Conservation (phyloP, 2,113 vertebrate species). For the Malurus melanocephalus region DNA sequence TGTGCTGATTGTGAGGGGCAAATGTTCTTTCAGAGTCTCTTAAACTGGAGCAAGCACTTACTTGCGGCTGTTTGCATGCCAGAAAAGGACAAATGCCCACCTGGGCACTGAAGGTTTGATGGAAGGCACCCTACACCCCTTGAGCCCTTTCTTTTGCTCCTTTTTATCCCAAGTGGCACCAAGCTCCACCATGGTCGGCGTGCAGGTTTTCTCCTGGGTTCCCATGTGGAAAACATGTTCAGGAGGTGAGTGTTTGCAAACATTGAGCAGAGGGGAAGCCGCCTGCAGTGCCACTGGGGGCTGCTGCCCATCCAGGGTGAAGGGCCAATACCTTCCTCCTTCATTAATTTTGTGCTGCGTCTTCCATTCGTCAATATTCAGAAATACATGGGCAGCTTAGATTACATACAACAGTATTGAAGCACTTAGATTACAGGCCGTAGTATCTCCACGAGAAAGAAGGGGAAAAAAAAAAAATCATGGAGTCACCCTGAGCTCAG, state of each 20-base stretch:
- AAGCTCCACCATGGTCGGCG: fast-evolving
- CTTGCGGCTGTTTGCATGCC: neutral
- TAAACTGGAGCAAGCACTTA: neutral
- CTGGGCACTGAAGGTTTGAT: fast-evolving
- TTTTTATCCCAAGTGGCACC: neutral
- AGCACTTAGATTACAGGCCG: neutral
- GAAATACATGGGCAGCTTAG: neutral
- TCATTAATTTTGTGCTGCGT: neutral
- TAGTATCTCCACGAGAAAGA: neutral
- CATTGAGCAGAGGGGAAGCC: neutral
- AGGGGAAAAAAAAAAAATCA: neutral
- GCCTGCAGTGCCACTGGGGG: neutral
- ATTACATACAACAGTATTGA: neutral
- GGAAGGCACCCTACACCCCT: fast-evolving
- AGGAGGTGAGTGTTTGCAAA: neutral
- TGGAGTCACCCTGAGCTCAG: neutral
- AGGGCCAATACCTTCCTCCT: neutral
- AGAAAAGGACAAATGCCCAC: neutral
- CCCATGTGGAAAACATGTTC: neutral
- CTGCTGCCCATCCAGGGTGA: neutral
- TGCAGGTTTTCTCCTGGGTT: neutral
- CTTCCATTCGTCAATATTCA: neutral
- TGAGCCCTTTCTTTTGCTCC: fast-evolving
- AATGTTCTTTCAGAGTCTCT: neutral
- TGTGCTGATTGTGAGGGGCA: neutral